phyloP scores from a whole-genome alignment of 2,888 invertebrate species.

The Germaria angustata region DNA sequence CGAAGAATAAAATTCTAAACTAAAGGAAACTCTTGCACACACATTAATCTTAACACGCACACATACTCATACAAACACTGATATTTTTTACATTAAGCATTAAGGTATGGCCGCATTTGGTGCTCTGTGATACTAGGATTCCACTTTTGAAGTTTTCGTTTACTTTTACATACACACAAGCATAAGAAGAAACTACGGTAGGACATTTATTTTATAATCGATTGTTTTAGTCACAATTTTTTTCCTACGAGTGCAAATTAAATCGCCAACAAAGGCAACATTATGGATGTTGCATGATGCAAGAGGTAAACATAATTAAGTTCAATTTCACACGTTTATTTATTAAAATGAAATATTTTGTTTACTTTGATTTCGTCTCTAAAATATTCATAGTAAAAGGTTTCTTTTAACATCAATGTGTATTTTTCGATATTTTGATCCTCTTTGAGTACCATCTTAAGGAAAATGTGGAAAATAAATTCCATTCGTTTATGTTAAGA shows the following conservation, averaged over 20 bases:
- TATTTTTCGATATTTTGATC: too few relatives aligned
- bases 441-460: too few relatives aligned
- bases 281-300: background rate
- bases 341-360: background rate
- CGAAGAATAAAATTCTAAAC: slow-evolving; percentile 23
- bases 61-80: background rate
- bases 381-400: too few relatives aligned
- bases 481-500: too few relatives aligned
- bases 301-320: background rate
- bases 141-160: background rate
- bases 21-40: slow-evolving; percentile 24
- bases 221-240: background rate
- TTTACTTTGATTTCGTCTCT: background rate
- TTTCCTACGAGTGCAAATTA: background rate
- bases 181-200: background rate
- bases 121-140: slow-evolving; percentile 2
- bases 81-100: background rate
- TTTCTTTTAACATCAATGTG: too few relatives aligned
- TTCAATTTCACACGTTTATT: background rate
- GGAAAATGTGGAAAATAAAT: too few relatives aligned
- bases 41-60: slow-evolving; percentile 27
- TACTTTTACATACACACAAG: background rate
- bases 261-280: background rate
- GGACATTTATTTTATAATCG: slow-evolving; percentile 3
- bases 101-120: slow-evolving; percentile 1